Conservation (phyloP, 30 jellyfish, hydroid and myxozoan species). For the Chrysaora quinquecirrha region DNA sequence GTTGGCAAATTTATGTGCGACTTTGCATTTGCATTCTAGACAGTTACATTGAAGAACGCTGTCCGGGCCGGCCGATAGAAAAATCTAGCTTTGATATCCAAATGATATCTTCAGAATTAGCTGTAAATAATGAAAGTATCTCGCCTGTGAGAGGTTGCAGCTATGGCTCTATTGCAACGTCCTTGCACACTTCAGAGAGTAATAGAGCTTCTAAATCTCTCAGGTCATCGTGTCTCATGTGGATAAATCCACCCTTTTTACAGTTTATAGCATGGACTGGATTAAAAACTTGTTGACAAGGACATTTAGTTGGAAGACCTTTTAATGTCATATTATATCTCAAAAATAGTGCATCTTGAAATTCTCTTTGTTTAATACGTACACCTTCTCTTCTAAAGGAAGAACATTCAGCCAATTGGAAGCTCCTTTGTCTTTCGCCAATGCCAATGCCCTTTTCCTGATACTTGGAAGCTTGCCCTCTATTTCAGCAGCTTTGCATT, state of each 20-base stretch:
- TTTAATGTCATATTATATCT: conserved; percentile 31
- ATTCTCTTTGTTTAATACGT: conserved; percentile 24
- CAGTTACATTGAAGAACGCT: conserved; percentile 5
- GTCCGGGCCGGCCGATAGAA: conserved; percentile 22
- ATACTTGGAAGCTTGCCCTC: not conserved
- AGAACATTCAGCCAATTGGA: conserved; percentile 42
- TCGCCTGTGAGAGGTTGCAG: too few relatives aligned
- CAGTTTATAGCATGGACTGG: too few relatives aligned
- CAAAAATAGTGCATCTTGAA: conserved; percentile 27
- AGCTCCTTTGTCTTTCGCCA: not conserved
- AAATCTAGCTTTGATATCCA: conserved; percentile 22
- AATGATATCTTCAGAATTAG: conserved; percentile 42
- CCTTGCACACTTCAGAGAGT: conserved; percentile 47
- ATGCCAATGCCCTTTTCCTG: not conserved
- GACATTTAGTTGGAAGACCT: conserved; percentile 56
- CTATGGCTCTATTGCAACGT: conserved; percentile 48
- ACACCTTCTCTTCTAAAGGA: conserved; percentile 38
- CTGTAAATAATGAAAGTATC: conserved; percentile 15
- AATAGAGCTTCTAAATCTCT: conserved; percentile 7
- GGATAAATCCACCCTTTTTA: too few relatives aligned
- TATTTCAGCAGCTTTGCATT: not conserved
- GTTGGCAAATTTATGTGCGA: conserved; percentile 9
- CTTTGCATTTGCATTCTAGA: not conserved
- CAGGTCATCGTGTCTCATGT: conserved; percentile 26
- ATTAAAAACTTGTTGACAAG: conserved; percentile 20